Evolutionary conservation across 2,113 vertebrate species (phyloP).

Genomic region (Clarias gariepinus): DNA sequence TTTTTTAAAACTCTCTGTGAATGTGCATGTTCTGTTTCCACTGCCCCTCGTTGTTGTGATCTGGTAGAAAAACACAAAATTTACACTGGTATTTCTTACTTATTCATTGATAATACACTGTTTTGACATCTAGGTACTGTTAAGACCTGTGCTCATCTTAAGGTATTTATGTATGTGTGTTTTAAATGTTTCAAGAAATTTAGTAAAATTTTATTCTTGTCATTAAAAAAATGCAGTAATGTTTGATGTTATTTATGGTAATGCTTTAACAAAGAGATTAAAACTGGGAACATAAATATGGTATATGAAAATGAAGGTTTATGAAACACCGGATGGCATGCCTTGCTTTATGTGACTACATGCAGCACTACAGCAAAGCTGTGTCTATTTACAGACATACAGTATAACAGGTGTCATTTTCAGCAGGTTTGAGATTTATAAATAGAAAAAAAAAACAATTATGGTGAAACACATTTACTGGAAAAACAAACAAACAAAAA

Average conservation of each 20-base stretch:
- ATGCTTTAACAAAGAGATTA: background rate
- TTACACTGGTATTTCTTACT: background rate
- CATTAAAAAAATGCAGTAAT: background rate
- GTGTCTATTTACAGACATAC: background rate
- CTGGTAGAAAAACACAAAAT: background rate
- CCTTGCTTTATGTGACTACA: background rate
- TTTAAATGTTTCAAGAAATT: background rate
- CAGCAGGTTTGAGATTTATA: background rate
- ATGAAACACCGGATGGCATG: background rate
- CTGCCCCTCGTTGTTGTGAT: background rate
- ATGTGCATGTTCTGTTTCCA: slow-evolving; percentile 1
- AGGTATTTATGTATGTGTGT: background rate
- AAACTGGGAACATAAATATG: background rate
- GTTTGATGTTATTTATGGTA: background rate
- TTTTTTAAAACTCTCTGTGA: background rate
- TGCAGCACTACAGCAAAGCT: background rate
- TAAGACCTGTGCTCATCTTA: background rate
- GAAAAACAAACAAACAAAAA: background rate
- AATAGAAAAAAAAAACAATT: background rate
- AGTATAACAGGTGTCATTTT: background rate
- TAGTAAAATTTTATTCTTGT: background rate
- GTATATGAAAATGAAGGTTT: background rate
- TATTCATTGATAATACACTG: background rate
- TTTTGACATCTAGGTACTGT: background rate
- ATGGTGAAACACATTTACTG: background rate